Evolutionary conservation across 2,888 invertebrate genomes (phyloP).

Genomic region (Augiades crinisus): DNA sequence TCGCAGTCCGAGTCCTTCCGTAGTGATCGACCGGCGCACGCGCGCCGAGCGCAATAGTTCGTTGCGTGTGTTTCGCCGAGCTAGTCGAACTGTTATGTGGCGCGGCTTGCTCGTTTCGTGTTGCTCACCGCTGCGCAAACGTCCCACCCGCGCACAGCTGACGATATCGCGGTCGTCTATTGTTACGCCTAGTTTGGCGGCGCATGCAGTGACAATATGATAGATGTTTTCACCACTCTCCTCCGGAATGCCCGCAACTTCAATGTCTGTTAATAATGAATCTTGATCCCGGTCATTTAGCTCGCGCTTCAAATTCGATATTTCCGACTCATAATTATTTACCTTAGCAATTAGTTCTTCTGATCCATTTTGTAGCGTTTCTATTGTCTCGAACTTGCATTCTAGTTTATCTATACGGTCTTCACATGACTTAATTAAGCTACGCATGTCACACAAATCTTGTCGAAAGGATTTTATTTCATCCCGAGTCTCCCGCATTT

Average conservation of each 20-base stretch:
- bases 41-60: background rate
- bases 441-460: background rate
- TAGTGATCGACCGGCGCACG: background rate
- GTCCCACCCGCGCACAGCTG: constrained; percentile 20
- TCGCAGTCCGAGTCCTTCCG: no score
- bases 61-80: background rate
- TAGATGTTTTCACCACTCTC: constrained; percentile 15
- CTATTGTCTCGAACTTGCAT: background rate
- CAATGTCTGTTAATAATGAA: constrained; percentile 24
- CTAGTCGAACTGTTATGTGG: constrained; percentile 27
- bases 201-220: constrained; percentile 15
- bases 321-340: background rate
- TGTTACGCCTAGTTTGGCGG: constrained; percentile 23
- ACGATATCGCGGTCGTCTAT: constrained; percentile 30
- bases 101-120: constrained; percentile 15
- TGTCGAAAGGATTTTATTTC: background rate
- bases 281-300: constrained; percentile 29
- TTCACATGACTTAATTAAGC: background rate
- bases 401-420: background rate
- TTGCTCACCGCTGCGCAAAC: background rate
- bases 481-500: background rate
- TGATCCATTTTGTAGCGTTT: background rate
- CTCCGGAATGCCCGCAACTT: constrained; percentile 27
- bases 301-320: constrained; percentile 9
- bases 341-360: background rate